Evolutionary conservation across 1,140 invertebrate species (phyloP), one percentile per base, ranked within the genome.

Genomic region (Drosophila ohnishii): DNA sequence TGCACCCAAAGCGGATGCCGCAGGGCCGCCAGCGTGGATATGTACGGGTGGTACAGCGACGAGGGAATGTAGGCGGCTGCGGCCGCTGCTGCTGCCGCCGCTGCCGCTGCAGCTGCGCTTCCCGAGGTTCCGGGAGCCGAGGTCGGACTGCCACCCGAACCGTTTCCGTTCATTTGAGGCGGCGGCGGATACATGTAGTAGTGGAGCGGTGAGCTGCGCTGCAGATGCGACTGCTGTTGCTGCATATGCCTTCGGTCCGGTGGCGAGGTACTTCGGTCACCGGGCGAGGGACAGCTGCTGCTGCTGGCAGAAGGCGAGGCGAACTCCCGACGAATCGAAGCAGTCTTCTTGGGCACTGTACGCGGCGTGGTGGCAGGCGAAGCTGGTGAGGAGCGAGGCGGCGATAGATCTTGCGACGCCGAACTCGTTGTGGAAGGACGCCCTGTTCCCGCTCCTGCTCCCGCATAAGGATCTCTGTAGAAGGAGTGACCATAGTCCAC

Each of bases 1-100:
- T 93, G 93, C 92, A 93, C 92, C 93, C 93, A 93, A 59, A 93
- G 62, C 30, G 93, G 92, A 58, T 90, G 89, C 53, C 88, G 71
- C 59, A 91, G 45, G 3, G 90, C 90, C 45, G 88, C 83, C 39
- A 91, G 57, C 22, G 90, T 86, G 11, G 90, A 78, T 72, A 93
- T 91, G 67, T 93, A 94, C 4, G 93, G 92, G 81, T 91, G 78
- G 53, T 89, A 87, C 14, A 86, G 74, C 28, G 90, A 75, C 10
- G 88, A 72, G 73, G 90, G 90, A 87, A 91, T 91, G 88, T 91
- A 91, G 32, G 81, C 78, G 10, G 80, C 86, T 47, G 90, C 86
- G 22, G 88, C 82, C 22, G 89, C 89, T 25, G 84, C 83, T 4
- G 80, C 74, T 2, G 80, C 83, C 22, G 85, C 80, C 16, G 87